Evolutionary conservation across 1,140 invertebrate species (phyloP).

Genomic region (Samia ricini): DNA sequence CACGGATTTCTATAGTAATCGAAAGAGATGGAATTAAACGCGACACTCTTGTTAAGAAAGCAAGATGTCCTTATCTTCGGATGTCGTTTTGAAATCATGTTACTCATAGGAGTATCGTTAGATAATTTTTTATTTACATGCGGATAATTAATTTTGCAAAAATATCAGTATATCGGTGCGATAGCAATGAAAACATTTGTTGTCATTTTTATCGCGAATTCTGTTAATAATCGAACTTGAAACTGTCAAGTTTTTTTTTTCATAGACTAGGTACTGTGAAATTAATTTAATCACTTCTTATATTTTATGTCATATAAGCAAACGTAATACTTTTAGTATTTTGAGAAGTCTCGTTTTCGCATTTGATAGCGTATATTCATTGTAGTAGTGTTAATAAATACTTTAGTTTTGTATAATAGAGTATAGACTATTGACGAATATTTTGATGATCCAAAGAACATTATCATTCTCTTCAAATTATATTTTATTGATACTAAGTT

Average conservation of each 20-base stretch:
- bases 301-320: slow-evolving; percentile 18
- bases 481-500: not conserved
- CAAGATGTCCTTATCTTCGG: not conserved
- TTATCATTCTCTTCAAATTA: not conserved
- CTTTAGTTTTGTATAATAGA: slow-evolving; percentile 8
- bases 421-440: not conserved
- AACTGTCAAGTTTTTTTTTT: not conserved
- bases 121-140: not conserved
- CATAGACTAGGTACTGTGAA: not conserved
- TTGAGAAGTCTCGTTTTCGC: slow-evolving; percentile 18
- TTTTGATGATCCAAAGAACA: not conserved
- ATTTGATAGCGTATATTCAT: slow-evolving; percentile 18
- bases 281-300: not conserved
- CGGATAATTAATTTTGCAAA: not conserved
- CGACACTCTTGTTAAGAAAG: not conserved
- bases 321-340: slow-evolving; percentile 13
- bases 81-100: not conserved
- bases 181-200: not conserved
- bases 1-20: too few species aligned
- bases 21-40: too few species aligned
- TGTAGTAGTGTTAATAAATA: slow-evolving; percentile 10
- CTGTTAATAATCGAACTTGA: not conserved
- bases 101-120: not conserved
- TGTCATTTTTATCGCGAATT: not conserved
- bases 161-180: not conserved